These are phyloP conservation scores for Paradisaea rubra DNA, from an alignment of 2,113 vertebrate genomes.

Conservation along the genomic window DNA sequence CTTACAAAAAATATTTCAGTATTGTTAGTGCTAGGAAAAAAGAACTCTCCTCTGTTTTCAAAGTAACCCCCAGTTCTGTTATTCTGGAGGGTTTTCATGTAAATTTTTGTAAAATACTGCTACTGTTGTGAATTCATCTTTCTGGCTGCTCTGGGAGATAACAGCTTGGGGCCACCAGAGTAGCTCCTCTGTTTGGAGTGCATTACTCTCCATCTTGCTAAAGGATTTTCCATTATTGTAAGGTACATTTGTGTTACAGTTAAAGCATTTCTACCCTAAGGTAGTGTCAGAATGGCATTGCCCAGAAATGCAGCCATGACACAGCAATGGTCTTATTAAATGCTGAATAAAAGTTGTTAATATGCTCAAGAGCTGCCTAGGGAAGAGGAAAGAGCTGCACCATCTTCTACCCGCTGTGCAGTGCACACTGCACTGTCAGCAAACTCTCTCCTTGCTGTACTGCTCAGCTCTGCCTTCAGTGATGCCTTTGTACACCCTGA, in stretches of 20 bases:
- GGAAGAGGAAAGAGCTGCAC: neutral
- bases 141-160: neutral
- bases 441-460: neutral
- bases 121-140: neutral
- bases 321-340: neutral
- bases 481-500: neutral
- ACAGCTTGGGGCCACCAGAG: constrained; percentile 4
- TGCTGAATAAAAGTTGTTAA: neutral
- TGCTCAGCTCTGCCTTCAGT: neutral
- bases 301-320: neutral
- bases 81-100: neutral
- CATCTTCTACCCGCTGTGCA: neutral
- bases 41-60: neutral
- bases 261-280: neutral
- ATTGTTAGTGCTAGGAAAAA: neutral
- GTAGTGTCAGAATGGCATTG: neutral
- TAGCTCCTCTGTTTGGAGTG: neutral
- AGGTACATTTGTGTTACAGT: neutral
- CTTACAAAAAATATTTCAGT: neutral
- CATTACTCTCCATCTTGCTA: neutral
- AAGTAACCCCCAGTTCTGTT: neutral
- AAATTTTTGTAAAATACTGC: neutral
- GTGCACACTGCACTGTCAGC: neutral
- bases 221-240: constrained; percentile 8
- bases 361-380: neutral